Percentiles rank a stretch among this genome's conserved stretches.
Conservation (phyloP, 2,797 vertebrate species). For the Antrozous pallidus region DNA sequence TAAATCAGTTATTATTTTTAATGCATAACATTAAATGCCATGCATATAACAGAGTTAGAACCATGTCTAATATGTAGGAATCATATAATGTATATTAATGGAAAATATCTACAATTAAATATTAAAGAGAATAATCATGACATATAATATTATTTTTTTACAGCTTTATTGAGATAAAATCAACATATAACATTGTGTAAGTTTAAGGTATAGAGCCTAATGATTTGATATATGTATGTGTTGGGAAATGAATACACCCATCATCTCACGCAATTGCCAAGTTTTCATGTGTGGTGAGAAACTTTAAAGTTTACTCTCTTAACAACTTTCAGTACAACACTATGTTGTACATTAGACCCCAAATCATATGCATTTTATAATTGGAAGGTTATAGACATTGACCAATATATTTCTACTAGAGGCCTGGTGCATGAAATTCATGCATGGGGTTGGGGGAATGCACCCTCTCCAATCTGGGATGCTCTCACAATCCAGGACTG, state of each 20-base stretch:
- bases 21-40: background rate
- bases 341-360: background rate
- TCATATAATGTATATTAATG: background rate
- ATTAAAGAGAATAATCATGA: background rate
- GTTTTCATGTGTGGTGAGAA: background rate
- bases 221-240: background rate
- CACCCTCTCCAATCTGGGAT: too few relatives aligned
- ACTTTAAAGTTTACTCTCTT: background rate
- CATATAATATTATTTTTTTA: background rate
- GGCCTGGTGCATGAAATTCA: too few relatives aligned
- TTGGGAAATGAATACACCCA: background rate
- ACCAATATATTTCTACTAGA: background rate
- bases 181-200: background rate
- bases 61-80: background rate
- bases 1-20: background rate
- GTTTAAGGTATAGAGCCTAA: background rate
- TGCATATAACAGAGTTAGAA: background rate
- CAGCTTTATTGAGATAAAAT: background rate
- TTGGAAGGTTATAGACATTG: background rate
- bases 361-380: background rate
- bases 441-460: too few relatives aligned
- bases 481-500: too few relatives aligned
- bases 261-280: background rate
- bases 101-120: background rate
- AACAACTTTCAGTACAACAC: background rate